Evolutionary conservation across 1,140 invertebrate species (phyloP).

Genomic region (Schmidtea mediterranea): DNA sequence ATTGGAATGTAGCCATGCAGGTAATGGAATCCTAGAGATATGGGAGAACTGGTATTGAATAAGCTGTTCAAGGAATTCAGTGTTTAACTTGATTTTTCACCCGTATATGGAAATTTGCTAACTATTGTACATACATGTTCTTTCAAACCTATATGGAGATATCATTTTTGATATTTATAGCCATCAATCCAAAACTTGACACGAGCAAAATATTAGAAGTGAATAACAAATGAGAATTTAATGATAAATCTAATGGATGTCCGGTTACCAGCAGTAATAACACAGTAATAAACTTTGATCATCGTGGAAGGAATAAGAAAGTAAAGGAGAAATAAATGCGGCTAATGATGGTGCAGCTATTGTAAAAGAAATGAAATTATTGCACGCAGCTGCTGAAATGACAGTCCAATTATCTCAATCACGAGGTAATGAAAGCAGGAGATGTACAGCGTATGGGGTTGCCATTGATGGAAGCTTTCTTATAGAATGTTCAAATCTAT

Average conservation of each 20-base stretch:
- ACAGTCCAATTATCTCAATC: slow-evolving; percentile 89
- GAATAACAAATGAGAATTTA: neutral
- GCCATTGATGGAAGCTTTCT: slow-evolving; percentile 80
- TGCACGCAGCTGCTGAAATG: slow-evolving; percentile 98
- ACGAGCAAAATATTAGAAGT: too few species aligned
- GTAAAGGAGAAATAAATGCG: slow-evolving; percentile 90
- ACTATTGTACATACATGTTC: too few species aligned
- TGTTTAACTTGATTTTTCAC: too few species aligned
- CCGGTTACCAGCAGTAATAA: slow-evolving; percentile 64
- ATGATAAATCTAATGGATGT: slow-evolving; percentile 1
- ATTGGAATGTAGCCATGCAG: too few species aligned
- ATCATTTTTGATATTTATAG: too few species aligned
- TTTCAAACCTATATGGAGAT: too few species aligned
- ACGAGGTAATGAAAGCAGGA: slow-evolving; percentile 93
- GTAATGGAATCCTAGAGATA: too few species aligned
- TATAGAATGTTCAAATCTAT: slow-evolving; percentile 67
- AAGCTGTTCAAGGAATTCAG: too few species aligned
- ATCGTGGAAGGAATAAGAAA: slow-evolving; percentile 87
- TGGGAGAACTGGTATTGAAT: too few species aligned
- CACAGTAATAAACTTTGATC: slow-evolving; percentile 81
- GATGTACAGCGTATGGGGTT: slow-evolving; percentile 90
- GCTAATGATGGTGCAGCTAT: slow-evolving; percentile 99
- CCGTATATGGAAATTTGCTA: too few species aligned
- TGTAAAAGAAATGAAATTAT: slow-evolving; percentile 89
- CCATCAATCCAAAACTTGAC: too few species aligned